Conservation (phyloP, 2,113 vertebrate genomes). For the Tautogolabrus adspersus region DNA sequence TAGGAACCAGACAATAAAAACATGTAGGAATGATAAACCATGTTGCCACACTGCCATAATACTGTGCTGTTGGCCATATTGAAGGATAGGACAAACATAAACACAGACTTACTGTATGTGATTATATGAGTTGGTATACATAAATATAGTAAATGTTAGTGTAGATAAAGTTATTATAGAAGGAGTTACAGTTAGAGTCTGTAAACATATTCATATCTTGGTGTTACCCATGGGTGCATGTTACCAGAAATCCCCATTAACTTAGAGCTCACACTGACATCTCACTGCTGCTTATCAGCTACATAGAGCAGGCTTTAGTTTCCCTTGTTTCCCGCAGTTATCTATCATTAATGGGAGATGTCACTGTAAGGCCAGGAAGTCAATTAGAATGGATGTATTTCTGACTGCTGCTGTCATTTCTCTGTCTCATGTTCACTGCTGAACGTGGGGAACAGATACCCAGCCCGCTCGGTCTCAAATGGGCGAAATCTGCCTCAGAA, state of each 20-base stretch:
- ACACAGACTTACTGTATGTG: not conserved
- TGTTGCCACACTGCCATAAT: no score
- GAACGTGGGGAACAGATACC: constrained; percentile 57
- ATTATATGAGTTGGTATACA: not conserved
- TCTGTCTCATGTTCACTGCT: constrained; percentile 72
- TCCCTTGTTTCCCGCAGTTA: constrained; percentile 68
- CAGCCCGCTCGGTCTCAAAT: constrained; percentile 40
- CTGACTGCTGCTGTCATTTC: constrained; percentile 67
- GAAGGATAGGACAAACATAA: not conserved
- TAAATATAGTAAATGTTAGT: not conserved
- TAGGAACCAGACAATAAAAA: no score
- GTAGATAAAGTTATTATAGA: not conserved
- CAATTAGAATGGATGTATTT: constrained; percentile 83
- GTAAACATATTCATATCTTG: not conserved
- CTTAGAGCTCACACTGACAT: not conserved
- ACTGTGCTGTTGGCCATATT: not conserved
- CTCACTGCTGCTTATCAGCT: constrained; percentile 20
- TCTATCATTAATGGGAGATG: constrained; percentile 74
- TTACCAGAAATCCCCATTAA: not conserved
- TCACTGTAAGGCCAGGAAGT: constrained; percentile 78
- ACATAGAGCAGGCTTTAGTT: constrained; percentile 38
- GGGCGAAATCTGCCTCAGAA: constrained; percentile 62
- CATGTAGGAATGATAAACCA: no score
- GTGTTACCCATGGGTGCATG: not conserved
- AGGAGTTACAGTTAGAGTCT: not conserved